A percentile compares a stretch with the other conserved stretches of the same genome.
Evolutionary conservation across 2,113 vertebrate genomes (phyloP).

Genomic region (Theristicus caerulescens): DNA sequence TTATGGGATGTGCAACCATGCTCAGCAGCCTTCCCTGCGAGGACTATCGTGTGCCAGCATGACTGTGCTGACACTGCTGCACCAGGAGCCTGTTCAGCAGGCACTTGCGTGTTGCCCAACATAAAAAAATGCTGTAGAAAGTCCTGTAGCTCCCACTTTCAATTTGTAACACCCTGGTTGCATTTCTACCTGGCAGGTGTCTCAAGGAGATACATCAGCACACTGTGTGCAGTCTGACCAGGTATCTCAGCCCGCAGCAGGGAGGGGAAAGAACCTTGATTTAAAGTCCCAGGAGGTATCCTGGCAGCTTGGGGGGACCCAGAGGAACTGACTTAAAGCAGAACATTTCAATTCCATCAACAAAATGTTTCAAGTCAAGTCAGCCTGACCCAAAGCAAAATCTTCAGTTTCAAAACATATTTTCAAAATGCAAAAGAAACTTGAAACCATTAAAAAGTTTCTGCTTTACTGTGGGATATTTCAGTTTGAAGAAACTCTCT

Average conservation of each 20-base stretch:
- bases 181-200: not conserved
- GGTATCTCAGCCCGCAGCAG: not conserved
- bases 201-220: not conserved
- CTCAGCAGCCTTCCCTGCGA: not conserved
- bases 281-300: not conserved
- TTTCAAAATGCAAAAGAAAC: not conserved
- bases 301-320: fast-evolving
- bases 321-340: not conserved
- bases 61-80: fast-evolving
- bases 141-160: no score
- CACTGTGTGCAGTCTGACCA: not conserved
- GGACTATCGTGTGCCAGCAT: not conserved
- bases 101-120: not conserved
- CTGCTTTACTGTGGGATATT: not conserved
- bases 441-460: not conserved
- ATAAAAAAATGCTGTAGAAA: not conserved
- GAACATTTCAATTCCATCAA: not conserved
- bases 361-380: not conserved
- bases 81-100: not conserved
- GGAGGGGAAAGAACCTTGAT: not conserved
- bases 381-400: not conserved
- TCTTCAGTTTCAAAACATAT: not conserved
- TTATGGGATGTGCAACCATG: fast-evolving
- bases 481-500: not conserved
- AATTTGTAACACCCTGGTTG: no score